Conservation (phyloP, 1,140 invertebrate genomes). For the Leptinotarsa lineolata region DNA sequence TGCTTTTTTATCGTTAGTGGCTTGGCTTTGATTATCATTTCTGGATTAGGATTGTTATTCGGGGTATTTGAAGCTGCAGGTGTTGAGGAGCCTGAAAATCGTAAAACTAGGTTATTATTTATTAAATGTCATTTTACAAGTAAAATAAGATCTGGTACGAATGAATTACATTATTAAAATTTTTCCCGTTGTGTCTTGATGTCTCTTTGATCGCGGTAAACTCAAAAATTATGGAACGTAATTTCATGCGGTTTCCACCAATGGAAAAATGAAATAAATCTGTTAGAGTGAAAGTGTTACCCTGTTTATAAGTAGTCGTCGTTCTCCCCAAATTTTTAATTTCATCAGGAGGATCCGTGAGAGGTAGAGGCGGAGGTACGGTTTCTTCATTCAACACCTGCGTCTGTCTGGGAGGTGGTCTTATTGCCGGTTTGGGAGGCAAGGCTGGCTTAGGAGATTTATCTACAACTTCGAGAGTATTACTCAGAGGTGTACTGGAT, state of each 20-base stretch:
- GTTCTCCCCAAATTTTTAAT: conserved; percentile 18
- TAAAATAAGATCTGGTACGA: not conserved
- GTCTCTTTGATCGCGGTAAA: too few species aligned
- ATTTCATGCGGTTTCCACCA: too few species aligned
- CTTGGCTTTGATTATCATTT: conserved; percentile 75
- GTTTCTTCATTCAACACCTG: conserved; percentile 51
- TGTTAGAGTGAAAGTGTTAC: not conserved
- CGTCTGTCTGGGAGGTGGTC: conserved; percentile 60
- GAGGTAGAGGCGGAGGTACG: conserved; percentile 48
- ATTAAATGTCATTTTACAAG: too few species aligned
- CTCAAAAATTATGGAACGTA: too few species aligned
- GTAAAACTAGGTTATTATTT: not conserved
- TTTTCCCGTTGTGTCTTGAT: too few species aligned
- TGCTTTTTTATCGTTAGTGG: conserved; percentile 80
- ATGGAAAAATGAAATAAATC: too few species aligned
- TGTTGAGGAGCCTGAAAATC: conserved; percentile 18
- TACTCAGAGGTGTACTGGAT: conserved; percentile 61
- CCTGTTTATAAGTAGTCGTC: conserved; percentile 11
- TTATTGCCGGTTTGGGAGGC: conserved; percentile 72
- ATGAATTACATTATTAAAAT: too few species aligned
- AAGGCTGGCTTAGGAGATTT: conserved; percentile 69
- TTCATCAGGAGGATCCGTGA: conserved; percentile 56
- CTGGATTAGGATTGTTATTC: conserved; percentile 55
- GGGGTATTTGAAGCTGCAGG: conserved; percentile 41
- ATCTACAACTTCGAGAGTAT: conserved; percentile 60